phyloP scores from a whole-genome alignment of 2,113 vertebrate genomes.

The Chaetorhynchus papuensis region DNA sequence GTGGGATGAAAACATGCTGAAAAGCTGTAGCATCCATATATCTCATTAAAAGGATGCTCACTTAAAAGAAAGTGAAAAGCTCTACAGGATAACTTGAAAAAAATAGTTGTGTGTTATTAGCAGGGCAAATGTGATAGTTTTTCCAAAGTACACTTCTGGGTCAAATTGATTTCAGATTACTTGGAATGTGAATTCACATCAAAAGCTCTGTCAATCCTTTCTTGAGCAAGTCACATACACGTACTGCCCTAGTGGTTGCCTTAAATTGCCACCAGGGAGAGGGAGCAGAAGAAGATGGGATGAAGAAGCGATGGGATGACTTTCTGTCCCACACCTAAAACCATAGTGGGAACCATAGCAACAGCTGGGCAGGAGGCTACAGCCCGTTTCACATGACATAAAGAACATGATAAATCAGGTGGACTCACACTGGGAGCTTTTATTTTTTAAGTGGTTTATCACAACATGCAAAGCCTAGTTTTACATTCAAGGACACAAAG shows the following conservation, averaged over 20 bases:
- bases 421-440: not conserved
- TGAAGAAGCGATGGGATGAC: not conserved
- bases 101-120: not conserved
- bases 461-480: not conserved
- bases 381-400: not conserved
- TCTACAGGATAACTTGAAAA: not conserved
- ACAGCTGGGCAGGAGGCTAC: not conserved
- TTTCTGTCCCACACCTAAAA: not conserved
- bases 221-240: not conserved
- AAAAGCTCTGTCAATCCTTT: not conserved
- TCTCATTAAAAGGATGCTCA: not conserved
- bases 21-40: not conserved
- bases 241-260: accelerated
- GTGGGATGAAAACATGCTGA: not conserved
- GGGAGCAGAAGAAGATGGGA: too few relatives aligned
- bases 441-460: not conserved
- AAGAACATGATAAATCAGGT: not conserved
- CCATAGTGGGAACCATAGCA: not conserved
- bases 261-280: not conserved
- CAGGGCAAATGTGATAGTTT: not conserved
- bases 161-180: not conserved
- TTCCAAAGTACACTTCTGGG: not conserved
- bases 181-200: not conserved
- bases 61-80: not conserved
- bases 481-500: not conserved